A percentile compares a stretch with the other conserved stretches of the same genome.
These are phyloP conservation scores for Vesta saturnalis DNA, from an alignment of 2,888 invertebrate species.

Conservation along the genomic window DNA sequence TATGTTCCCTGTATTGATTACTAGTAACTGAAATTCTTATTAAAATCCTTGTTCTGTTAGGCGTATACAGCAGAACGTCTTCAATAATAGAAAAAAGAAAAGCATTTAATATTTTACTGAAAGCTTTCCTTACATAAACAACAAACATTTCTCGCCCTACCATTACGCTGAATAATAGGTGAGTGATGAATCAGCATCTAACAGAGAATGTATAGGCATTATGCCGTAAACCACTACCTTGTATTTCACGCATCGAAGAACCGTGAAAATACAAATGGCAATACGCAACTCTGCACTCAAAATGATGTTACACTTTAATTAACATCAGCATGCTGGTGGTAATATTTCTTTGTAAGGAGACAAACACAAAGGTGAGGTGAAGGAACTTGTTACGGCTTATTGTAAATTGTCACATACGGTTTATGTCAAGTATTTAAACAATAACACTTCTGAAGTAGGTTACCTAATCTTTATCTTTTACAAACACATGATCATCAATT, in stretches of 20 bases:
- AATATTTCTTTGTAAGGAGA: not conserved
- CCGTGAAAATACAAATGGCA: not conserved
- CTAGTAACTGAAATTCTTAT: no score
- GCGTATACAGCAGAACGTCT: no score
- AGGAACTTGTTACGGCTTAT: no score
- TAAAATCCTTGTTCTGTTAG: no score
- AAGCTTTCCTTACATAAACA: not conserved
- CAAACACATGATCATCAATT: no score
- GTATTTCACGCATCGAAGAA: conserved; percentile 22
- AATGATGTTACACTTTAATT: not conserved
- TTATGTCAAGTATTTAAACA: no score
- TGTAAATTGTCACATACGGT: no score
- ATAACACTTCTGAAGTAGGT: no score
- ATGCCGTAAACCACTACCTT: conserved; percentile 21
- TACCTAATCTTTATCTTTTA: no score
- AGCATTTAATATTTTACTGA: not conserved
- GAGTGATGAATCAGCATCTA: not conserved
- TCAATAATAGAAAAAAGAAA: not conserved
- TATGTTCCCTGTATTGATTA: no score
- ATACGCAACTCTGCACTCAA: not conserved
- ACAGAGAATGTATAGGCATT: not conserved
- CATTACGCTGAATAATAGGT: not conserved
- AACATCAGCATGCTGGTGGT: not conserved
- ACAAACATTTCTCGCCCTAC: not conserved
- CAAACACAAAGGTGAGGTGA: no score